Evolutionary conservation across 2,888 invertebrate species (phyloP), one percentile per base, ranked within the genome.

Genomic region (Sesia bembeciformis): DNA sequence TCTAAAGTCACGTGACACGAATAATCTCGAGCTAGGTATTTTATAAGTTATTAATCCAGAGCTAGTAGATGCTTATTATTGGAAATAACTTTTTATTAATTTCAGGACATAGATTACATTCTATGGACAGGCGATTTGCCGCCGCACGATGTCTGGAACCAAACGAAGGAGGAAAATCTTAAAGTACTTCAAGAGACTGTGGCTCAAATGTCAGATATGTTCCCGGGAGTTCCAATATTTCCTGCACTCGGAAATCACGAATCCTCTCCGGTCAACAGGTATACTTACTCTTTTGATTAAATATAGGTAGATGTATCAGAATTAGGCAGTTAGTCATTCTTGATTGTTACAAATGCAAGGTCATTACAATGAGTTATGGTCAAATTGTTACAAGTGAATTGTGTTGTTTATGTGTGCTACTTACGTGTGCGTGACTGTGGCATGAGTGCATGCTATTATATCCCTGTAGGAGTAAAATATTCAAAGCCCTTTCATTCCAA

Each of bases 241-340:
- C 97, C 98, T 6, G 96, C 98, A 0, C 88, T 99, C 4, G 99
- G 99, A 3, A 99, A 99, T 82, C 99, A 99, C 70, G 98, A 99
- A 87, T 95, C 97, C 60, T 96, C 96, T 4, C 98, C 98, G 5
- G 97, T 97, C 0, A 98, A 98, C 74, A 96, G 96, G 96, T 95
- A 83, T 65, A 63, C 23, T 23, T 23, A 23, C 23, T 23, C 23
- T 23, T 23, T 2, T 23, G 23, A 1, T 2, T 1, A 23, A 23
- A 1, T 23, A 23, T 23, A 23, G 23, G 23, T 23, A 23, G 1
- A 23, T 23, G 23, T 23, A 23, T 23, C 23, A 23, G 23, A 23
- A 23, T 23, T 23, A 23, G 23, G 23, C 23, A 23, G 23, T 23
- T 23, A 23, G 23, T 23, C 23, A 23, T 23, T 23, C 23, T 23